Evolutionary conservation across 1,140 invertebrate species (phyloP).

Genomic region (Leguminivora glycinivorella): DNA sequence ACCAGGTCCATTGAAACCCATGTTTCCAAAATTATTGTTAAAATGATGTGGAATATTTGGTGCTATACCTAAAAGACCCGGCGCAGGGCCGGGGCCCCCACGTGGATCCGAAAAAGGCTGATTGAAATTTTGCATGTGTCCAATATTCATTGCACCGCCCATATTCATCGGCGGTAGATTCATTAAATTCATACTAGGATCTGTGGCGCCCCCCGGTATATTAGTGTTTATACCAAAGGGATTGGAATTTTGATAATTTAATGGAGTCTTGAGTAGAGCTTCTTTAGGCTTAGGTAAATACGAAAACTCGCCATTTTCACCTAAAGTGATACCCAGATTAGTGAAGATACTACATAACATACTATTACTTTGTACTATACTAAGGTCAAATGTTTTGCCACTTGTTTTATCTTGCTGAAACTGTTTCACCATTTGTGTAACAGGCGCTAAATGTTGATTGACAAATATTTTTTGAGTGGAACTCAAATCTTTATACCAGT

Average conservation of each 20-base stretch:
- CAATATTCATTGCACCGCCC: conserved; percentile 63
- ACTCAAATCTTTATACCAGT: conserved; percentile 83
- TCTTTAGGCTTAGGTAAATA: conserved; percentile 75
- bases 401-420: conserved; percentile 76
- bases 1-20: conserved; percentile 63
- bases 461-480: conserved; percentile 84
- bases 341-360: conserved; percentile 79
- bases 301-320: conserved; percentile 79
- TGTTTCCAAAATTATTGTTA: conserved; percentile 69
- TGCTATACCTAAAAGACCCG: conserved; percentile 72
- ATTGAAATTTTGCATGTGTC: conserved; percentile 67
- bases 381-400: conserved; percentile 78
- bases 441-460: conserved; percentile 82
- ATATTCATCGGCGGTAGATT: conserved; percentile 73
- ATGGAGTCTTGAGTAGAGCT: conserved; percentile 69
- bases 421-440: conserved; percentile 81
- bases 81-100: conserved; percentile 68
- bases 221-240: conserved; percentile 66
- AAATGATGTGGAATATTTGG: conserved; percentile 75
- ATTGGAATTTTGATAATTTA: conserved; percentile 67
- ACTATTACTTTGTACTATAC: conserved; percentile 75
- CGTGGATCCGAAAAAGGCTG: conserved; percentile 59
- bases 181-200: conserved; percentile 67
- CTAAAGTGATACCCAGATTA: conserved; percentile 78
- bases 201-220: conserved; percentile 56